Evolutionary conservation across 1,140 invertebrate genomes (phyloP).

Genomic region (Reticulitermes speratus): DNA sequence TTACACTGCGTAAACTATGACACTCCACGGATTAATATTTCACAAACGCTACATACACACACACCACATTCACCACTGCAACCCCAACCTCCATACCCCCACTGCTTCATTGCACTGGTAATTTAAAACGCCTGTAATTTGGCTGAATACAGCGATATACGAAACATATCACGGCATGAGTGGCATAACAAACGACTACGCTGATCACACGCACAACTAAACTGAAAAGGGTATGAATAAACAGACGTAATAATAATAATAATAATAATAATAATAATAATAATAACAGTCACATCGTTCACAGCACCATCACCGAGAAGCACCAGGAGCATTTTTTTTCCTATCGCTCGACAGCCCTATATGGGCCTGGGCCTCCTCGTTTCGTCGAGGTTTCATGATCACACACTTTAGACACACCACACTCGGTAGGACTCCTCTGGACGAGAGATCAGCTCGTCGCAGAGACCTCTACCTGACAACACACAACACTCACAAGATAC

Average conservation of each 20-base stretch:
- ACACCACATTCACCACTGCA: neutral
- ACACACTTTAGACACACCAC: too few relatives aligned
- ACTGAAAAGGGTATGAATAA: neutral
- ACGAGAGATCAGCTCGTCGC: too few relatives aligned
- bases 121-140: conserved; percentile 28
- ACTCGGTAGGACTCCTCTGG: too few relatives aligned
- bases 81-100: neutral
- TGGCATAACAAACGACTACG: neutral
- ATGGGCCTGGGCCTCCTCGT: too few relatives aligned
- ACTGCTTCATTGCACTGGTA: conserved; percentile 8
- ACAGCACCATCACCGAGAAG: too few relatives aligned
- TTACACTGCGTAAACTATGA: neutral
- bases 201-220: neutral
- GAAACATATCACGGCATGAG: neutral
- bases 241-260: neutral
- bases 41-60: conserved; percentile 18
- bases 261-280: neutral
- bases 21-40: conserved; percentile 28
- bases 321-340: too few relatives aligned
- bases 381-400: too few relatives aligned
- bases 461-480: too few relatives aligned
- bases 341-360: too few relatives aligned
- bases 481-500: too few relatives aligned
- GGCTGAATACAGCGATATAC: neutral
- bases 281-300: too few relatives aligned